These are phyloP conservation scores for Rhopalosiphum nymphaeae DNA, from an alignment of 2,888 invertebrate genomes.

Conservation along the genomic window DNA sequence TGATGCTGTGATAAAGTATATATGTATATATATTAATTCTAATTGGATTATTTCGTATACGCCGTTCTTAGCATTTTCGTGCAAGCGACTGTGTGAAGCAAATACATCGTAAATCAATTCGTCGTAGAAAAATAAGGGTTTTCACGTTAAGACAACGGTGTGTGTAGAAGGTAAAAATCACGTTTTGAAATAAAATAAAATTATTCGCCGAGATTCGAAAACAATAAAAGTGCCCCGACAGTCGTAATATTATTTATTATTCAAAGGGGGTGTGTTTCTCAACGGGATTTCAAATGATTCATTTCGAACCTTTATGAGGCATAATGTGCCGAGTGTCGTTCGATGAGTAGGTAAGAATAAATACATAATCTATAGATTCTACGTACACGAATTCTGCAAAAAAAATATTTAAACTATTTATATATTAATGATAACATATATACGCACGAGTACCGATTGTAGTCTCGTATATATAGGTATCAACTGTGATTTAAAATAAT, in stretches of 20 bases:
- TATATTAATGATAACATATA: not conserved
- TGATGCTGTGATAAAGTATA: not conserved
- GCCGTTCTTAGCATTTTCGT: not conserved
- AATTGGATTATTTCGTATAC: not conserved
- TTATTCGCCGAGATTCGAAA: not conserved
- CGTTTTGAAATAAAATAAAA: not conserved
- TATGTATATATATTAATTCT: not conserved
- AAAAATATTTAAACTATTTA: not conserved
- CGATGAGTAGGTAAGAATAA: not conserved
- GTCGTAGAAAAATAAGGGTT: not conserved
- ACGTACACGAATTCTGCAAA: not conserved
- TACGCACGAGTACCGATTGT: not conserved
- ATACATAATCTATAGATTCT: not conserved
- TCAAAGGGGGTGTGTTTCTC: not conserved
- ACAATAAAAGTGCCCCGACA: constrained; percentile 23
- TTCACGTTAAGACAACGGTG: not conserved
- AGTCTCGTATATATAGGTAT: not conserved
- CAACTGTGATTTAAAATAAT: not conserved
- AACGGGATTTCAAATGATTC: not conserved
- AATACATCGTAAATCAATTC: constrained; percentile 11
- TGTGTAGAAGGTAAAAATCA: not conserved
- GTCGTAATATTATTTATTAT: not conserved
- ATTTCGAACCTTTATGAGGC: not conserved
- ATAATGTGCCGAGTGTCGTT: not conserved
- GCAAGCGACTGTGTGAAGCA: not conserved